Evolutionary conservation across 2,888 invertebrate genomes (phyloP).

Genomic region (Ennomos erosarius): DNA sequence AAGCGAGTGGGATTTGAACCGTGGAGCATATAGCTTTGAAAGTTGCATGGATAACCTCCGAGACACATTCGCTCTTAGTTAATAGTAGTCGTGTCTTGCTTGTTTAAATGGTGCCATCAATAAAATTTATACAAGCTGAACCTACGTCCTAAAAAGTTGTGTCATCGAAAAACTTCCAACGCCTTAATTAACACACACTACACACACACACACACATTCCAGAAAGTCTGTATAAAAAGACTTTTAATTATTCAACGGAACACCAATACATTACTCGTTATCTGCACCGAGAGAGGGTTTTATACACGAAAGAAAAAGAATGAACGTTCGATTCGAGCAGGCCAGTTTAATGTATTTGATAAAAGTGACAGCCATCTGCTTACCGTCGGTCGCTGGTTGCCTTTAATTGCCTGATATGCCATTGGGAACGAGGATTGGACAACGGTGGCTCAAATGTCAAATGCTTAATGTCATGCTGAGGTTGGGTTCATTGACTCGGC

Average conservation of each 20-base stretch:
- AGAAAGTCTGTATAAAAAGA: constrained; percentile 63
- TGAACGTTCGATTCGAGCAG: constrained; percentile 74
- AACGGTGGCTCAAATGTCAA: constrained; percentile 45
- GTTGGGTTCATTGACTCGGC: constrained; percentile 36
- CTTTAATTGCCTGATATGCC: constrained; percentile 81
- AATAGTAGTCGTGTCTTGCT: too few species aligned
- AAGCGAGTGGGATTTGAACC: too few species aligned
- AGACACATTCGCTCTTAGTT: too few species aligned
- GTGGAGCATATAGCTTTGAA: too few species aligned
- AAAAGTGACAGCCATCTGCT: constrained; percentile 82
- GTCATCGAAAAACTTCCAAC: constrained; percentile 46
- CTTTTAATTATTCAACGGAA: constrained; percentile 78
- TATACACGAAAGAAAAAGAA: constrained; percentile 67
- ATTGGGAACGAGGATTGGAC: constrained; percentile 54
- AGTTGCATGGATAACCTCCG: too few species aligned
- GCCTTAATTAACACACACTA: constrained; percentile 71
- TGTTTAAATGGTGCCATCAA: neutral
- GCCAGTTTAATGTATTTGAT: constrained; percentile 83
- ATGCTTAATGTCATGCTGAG: constrained; percentile 42
- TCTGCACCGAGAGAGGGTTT: constrained; percentile 70
- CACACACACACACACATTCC: constrained; percentile 62
- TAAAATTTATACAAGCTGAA: neutral
- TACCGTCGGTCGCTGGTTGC: constrained; percentile 68
- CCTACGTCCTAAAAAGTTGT: constrained; percentile 9
- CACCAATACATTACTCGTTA: constrained; percentile 79